Evolutionary conservation across 2,113 vertebrate genomes (phyloP), one percentile per base, ranked within the genome.

Genomic region (Onychorhynchus coronatus): DNA sequence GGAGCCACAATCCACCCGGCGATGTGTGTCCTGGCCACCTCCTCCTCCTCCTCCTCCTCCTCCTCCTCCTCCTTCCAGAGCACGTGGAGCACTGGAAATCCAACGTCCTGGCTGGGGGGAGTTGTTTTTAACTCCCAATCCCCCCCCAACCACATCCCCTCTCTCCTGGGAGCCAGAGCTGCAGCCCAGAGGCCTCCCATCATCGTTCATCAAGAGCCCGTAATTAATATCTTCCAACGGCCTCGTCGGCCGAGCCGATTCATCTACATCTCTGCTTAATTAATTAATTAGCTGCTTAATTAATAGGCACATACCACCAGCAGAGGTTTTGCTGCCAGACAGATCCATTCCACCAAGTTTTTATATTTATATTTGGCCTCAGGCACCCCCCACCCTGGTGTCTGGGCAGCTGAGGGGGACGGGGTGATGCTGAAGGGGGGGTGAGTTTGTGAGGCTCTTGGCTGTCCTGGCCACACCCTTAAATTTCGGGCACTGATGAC

Each of bases 231-330:
- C 75, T 70, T 47, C 33, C 71, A 87, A 70, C 46, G 80, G 83
- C 79, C 65, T 82, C 0, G 0, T 35, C 0, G 3, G 27, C 63
- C 85, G 77, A 93, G 63, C 52, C 33, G 88, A 91, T 89, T 83
- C 88, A 93, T 94, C 91, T 89, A 59, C 77, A 76, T 91, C 66
- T 71, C 91, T 67, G 72, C 41, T 83, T 91, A 79, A 93, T 89
- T 84, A 70, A 94, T 95, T 91, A 82, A 96, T 94, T 94, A 96
- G 86, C 42, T 61, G 27, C 8, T 76, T 85, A 94, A 95, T 96
- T 86, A 96, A 91, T n/a, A 35, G 42, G 78, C 71, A 53, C 63
- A 56, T 68, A 53, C 76, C 85, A 92, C 83, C 80, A 77, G 55
- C 25, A 1, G 76, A 81, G 59, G 39, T 46, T 91, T 88, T 70